Conservation (phyloP, 2,797 vertebrate species). For the Steatocranus sp. region DNA sequence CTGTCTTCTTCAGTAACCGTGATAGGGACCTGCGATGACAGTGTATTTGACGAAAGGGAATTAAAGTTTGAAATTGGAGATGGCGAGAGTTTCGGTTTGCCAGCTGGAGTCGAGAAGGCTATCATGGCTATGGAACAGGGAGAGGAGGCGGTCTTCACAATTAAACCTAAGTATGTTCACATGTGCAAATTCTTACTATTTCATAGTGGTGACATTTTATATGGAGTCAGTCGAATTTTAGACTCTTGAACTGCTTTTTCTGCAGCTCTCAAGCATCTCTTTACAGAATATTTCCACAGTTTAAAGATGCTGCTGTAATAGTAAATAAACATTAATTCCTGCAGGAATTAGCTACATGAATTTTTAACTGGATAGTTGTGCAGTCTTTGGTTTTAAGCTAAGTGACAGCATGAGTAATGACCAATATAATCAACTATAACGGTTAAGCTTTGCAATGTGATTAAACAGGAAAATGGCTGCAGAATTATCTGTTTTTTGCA, state of each 20-base stretch:
- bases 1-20: constrained; percentile 74
- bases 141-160: constrained; percentile 84
- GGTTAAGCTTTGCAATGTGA: not conserved
- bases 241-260: not conserved
- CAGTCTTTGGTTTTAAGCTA: not conserved
- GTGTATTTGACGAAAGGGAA: constrained; percentile 85
- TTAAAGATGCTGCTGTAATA: not conserved
- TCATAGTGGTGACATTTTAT: not conserved
- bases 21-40: constrained; percentile 78
- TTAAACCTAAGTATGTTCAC: constrained; percentile 85
- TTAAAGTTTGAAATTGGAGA: constrained; percentile 90
- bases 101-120: constrained; percentile 87
- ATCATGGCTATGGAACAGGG: constrained; percentile 92
- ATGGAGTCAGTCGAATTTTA: not conserved
- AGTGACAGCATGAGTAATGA: not conserved
- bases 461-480: not conserved
- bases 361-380: not conserved
- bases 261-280: not conserved
- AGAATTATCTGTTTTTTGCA: not conserved
- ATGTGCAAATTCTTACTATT: not conserved
- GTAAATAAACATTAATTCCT: not conserved
- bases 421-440: not conserved
- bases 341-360: not conserved
- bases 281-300: not conserved
- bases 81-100: constrained; percentile 83